Base-by-base conservation (phyloP, 64 coral and sea anemone species). In the Dendrophyllia cribrosa region DNA sequence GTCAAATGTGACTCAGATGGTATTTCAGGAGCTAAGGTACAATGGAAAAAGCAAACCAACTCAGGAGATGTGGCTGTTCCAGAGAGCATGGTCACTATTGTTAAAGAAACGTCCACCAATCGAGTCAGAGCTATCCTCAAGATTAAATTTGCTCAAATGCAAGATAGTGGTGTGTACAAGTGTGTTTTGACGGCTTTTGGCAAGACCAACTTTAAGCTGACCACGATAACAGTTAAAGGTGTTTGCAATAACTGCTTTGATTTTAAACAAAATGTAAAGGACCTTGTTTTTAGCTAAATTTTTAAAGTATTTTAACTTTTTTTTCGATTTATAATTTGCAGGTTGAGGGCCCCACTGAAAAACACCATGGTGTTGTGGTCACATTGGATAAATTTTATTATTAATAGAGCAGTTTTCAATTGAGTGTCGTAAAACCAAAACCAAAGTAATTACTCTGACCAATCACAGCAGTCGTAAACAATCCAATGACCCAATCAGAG, bases 141-240 rank as follows among this genome's bases (percentile, higher is more conserved):
- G 59, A 84, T 84, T 12, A 17, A 4, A 65, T 47, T 62, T 44
- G 47, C 60, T 66, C 80, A 66, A 13, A 15, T 22, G 23, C 1
- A 63, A 65, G 80, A 68, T 44, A 9, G 45, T 66, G 80, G 59
- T 9, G 45, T 66, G 22, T 84, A 84, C 64, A 84, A 84, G 46
- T 84, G 80, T 14, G 58, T 84, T 13, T n/a, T 66, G 13, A 66
- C n/a, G 64, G 58, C 20, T n/a, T 77, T 23, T 55, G 49, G 51
- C 75, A 58, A 77, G 51, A 77, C 51, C 20, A 19, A 55, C 11
- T 24, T 51, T n/a, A 77, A 77, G 49, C 49, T 56, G 20, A 56
- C 48, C 19, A 23, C 6, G 20, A 13, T 77, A 24, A 19, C 19
- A 20, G 72, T 75, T 11, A 75, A 20, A 75, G 72, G 72, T 75